Percentiles rank a stretch among this genome's conserved stretches.
phyloP scores from a whole-genome alignment of 2,797 vertebrate genomes.

The Chelmon rostratus region DNA sequence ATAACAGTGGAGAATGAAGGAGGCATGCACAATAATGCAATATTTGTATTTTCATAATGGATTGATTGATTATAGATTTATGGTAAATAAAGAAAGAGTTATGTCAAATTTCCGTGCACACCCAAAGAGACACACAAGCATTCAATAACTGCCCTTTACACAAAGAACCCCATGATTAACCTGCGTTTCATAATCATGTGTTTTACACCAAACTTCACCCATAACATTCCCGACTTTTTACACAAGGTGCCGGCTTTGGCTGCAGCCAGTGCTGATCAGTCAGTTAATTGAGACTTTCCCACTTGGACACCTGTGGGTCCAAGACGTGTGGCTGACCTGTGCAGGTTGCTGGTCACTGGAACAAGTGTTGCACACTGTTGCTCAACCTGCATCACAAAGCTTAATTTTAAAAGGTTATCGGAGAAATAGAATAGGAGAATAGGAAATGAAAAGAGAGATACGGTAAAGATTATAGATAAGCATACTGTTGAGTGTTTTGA shows the following conservation, averaged over 20 bases:
- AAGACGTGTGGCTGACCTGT: not conserved
- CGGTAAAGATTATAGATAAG: not conserved
- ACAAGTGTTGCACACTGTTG: not conserved
- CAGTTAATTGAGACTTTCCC: not conserved
- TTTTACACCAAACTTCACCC: not conserved
- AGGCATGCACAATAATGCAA: not conserved
- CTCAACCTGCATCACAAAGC: not conserved
- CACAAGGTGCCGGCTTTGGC: not conserved
- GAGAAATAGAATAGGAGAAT: not conserved
- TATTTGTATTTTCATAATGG: not conserved
- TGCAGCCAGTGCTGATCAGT: not conserved
- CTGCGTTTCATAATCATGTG: not conserved
- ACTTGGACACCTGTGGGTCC: not conserved
- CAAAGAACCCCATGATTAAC: not conserved
- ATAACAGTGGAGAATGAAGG: not conserved
- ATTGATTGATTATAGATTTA: not conserved
- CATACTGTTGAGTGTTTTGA: not conserved
- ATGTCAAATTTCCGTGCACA: not conserved
- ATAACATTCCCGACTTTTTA: not conserved
- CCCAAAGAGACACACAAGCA: not conserved
- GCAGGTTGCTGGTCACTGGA: not conserved
- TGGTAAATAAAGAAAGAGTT: not conserved
- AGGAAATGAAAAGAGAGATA: not conserved
- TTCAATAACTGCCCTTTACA: not conserved
- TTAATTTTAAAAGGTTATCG: not conserved